Evolutionary conservation across 2,113 vertebrate species (phyloP), one percentile per base, ranked within the genome.

Genomic region (Sylvietta virens): DNA sequence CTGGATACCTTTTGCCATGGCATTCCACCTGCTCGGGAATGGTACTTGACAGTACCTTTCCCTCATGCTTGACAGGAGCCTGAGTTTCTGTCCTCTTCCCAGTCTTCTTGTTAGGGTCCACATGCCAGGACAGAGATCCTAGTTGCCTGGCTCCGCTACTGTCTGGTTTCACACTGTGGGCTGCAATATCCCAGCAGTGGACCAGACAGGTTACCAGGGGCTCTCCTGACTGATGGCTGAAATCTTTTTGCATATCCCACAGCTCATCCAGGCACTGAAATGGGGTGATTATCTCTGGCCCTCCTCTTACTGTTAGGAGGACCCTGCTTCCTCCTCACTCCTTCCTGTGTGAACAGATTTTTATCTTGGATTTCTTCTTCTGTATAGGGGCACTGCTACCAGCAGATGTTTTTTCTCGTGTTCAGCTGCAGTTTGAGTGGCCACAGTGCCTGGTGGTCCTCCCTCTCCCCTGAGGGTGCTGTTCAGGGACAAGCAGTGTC

Each of bases 171-270:
- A 6, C 10, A 11, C 6, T 0, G 0, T 40, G 35, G 65, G 30
- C 30, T n/a, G 40, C n/a, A 15, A 6, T 42, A 64, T 22, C 26
- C 20, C 30, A 40, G n/a, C 5, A 20, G 0, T 14, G 30, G 20
- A 45, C 13, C 28, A 35, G 40, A 17, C 30, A 62, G 15, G 50
- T 20, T 16, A 30, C 70, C 70, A 40, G 48, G 10, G 40, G 7
- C 13, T 64, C 57, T 31, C 48, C 14, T 13, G 17, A 27, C 44
- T 24, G 14, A 14, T 21, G 27, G 17, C 35, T 62, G 40, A 56
- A 79, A 40, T 39, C 15, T 20, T 67, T 3, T 21, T 61, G 13
- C 0, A 0, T 20, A 31, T 21, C 20, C 18, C 30, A 22, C 39
- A 69, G 15, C 15, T 53, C 47, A 69, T 10, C 19, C 11, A 27